Percentiles rank a stretch among this genome's conserved stretches.
These are phyloP conservation scores for Brachypodius melanocephalos DNA, from an alignment of 2,113 vertebrate species.

Conservation along the genomic window DNA sequence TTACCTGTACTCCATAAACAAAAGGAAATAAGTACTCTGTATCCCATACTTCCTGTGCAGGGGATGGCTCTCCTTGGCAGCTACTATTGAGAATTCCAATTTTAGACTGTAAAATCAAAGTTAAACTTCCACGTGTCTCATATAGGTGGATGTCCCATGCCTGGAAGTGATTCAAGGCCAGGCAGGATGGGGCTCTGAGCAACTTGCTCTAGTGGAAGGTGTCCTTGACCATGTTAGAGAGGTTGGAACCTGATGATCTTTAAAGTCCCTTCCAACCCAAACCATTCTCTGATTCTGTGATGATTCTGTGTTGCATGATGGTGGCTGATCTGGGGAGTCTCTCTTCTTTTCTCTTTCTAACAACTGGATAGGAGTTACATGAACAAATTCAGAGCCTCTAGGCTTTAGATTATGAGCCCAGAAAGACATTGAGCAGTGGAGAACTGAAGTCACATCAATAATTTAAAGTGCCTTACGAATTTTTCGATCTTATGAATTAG, in stretches of 20 bases:
- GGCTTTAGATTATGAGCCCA: not conserved
- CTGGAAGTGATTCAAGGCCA: not conserved
- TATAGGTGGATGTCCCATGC: not conserved
- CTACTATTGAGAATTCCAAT: fast-evolving
- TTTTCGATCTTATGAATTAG: not conserved
- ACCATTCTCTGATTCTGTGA: not conserved
- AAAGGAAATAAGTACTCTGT: not conserved
- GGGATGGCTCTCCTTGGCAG: not conserved
- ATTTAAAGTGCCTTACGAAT: not conserved
- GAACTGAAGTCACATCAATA: not conserved
- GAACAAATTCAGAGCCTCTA: not conserved
- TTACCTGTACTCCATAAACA: not conserved
- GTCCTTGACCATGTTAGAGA: not conserved
- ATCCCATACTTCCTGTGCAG: not conserved
- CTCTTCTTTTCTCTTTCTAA: not conserved
- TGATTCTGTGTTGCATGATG: not conserved
- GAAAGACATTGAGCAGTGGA: not conserved
- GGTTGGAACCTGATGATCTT: not conserved
- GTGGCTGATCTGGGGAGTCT: not conserved
- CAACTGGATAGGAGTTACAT: not conserved
- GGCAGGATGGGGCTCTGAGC: not conserved
- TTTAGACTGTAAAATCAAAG: not conserved
- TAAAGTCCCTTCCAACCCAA: not conserved
- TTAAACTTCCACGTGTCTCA: not conserved
- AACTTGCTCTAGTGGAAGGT: not conserved